phyloP scores from a whole-genome alignment of 2,888 invertebrate genomes.

The Deilephila porcellus region DNA sequence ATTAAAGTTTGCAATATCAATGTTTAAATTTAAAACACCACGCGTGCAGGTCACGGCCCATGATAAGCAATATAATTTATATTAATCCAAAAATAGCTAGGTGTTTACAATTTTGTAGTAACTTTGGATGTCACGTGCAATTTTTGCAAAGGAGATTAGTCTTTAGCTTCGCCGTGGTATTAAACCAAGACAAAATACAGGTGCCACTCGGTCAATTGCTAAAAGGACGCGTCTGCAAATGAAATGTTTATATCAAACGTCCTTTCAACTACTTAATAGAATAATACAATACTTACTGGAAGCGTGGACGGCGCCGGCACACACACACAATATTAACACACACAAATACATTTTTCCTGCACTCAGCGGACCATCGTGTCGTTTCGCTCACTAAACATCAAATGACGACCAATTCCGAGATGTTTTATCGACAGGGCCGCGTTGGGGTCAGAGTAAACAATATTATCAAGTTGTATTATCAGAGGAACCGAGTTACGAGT shows the following conservation, averaged over 20 bases:
- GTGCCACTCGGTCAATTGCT: too few species aligned
- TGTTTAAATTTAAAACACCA: too few species aligned
- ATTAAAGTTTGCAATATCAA: too few species aligned
- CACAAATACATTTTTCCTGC: conserved; percentile 69
- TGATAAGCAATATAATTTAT: too few species aligned
- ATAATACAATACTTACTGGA: conserved; percentile 60
- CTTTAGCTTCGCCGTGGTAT: too few species aligned
- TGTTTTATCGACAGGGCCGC: conserved; percentile 63
- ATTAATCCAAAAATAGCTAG: too few species aligned
- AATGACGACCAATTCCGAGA: conserved; percentile 59
- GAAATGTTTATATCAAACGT: neutral
- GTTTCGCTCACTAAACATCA: conserved; percentile 59
- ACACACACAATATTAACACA: conserved; percentile 73
- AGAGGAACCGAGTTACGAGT: conserved; percentile 21
- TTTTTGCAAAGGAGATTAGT: too few species aligned
- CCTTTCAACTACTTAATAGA: conserved; percentile 2
- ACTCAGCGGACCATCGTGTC: conserved; percentile 41
- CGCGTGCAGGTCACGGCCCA: too few species aligned
- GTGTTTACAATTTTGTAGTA: too few species aligned
- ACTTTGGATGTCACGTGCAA: too few species aligned
- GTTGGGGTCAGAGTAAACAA: conserved; percentile 68
- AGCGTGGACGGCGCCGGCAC: conserved; percentile 62
- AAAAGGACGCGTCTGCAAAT: too few species aligned
- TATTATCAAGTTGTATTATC: conserved; percentile 30
- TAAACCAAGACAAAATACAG: too few species aligned